Base-by-base conservation (phyloP, 1,140 invertebrate genomes). In the Nasonia longicornis region DNA sequence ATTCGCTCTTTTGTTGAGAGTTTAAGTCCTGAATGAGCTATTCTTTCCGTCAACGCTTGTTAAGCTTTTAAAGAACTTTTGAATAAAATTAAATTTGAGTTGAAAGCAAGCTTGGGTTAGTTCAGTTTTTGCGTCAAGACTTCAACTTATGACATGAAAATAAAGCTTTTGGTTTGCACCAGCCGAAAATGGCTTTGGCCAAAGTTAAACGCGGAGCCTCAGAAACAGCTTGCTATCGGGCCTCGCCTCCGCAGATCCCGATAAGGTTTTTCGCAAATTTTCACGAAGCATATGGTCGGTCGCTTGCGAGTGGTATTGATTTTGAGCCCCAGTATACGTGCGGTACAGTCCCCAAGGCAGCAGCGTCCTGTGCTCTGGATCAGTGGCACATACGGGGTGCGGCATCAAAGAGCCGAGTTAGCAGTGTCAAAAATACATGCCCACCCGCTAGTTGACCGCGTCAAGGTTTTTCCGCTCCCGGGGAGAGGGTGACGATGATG, bases 361-460 rank as follows among this genome's bases (percentile, higher is more conserved):
- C 4, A 58, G 16, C 52, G 6, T 58, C 20, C 52, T 58, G 31
- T 35, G 52, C 16, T 31, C 64, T 67, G 11, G 26, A 67, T 67
- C 64, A 42, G 38, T 7, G 38, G 14, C 31, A 72, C 26, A 35
- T n/a, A 35, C 26, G 20, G n/a, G 31, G 14, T 72, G 12, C 29
- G 22, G 38, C 38, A 52, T 74, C 72, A 74, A 74, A 74, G 45
- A 52, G n/a, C 26, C 38, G 26, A 76, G 48, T 64, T 64, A 35
- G 14, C 31, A 64, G 73, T 76, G 73, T 76, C 52, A 35, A 79
- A 82, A 78, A 69, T 82, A 64, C 11, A 38, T 63, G 66, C 69
- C 81, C 81, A 79, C 81, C 81, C 77, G 81, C 81, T 70, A 82
- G 77, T 76, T 78, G 81, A 79, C 81, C 77, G 72, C 81, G 63